Evolutionary conservation across 2,113 vertebrate genomes (phyloP).

Genomic region (Eclectus roratus): DNA sequence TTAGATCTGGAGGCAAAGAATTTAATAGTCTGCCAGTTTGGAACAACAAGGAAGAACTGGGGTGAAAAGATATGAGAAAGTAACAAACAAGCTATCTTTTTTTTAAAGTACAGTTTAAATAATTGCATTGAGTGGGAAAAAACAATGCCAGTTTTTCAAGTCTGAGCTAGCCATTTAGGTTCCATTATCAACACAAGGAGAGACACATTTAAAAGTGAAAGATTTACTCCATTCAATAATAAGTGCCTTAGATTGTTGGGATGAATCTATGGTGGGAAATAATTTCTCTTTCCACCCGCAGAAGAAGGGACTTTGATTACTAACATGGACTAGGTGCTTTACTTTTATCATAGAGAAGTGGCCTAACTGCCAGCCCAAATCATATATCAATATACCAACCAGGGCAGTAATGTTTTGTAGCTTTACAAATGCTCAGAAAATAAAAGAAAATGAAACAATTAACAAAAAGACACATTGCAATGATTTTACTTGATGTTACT

Average conservation of each 20-base stretch:
- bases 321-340: not conserved
- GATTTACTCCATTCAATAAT: not conserved
- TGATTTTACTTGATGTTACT: not conserved
- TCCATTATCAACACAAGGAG: not conserved
- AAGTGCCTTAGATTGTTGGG: not conserved
- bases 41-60: not conserved
- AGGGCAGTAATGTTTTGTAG: slow-evolving; percentile 14
- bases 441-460: not conserved
- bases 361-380: not conserved
- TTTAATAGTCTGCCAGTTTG: not conserved
- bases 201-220: not conserved
- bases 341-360: not conserved
- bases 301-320: not conserved
- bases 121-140: not conserved
- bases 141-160: not conserved
- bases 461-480: not conserved
- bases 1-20: not conserved
- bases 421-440: not conserved
- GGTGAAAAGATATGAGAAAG: not conserved
- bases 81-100: not conserved
- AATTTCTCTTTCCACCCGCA: not conserved
- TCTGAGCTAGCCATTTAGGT: not conserved
- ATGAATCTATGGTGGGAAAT: not conserved
- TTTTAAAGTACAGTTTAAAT: not conserved
- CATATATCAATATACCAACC: not conserved